Evolutionary conservation across 2,888 invertebrate genomes (phyloP).

Genomic region (Macropis europaea): DNA sequence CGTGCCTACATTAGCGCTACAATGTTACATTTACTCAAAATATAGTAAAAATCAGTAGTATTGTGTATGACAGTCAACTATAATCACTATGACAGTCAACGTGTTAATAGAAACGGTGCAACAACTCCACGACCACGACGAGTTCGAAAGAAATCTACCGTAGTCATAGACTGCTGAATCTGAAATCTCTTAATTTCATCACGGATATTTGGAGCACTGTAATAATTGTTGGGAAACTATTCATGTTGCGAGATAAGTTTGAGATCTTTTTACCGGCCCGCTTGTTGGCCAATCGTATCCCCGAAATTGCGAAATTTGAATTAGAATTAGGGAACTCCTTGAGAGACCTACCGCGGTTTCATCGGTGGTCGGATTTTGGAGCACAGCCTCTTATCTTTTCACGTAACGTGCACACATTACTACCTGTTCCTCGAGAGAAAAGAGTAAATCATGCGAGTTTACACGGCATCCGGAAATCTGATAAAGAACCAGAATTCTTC

Average conservation of each 20-base stretch:
- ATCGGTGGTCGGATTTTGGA: not conserved
- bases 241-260: conserved; percentile 23
- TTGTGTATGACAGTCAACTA: no score
- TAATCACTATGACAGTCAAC: no score
- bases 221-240: conserved; percentile 46
- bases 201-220: not conserved
- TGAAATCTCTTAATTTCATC: conserved; percentile 5
- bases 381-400: not conserved
- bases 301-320: conserved; percentile 46
- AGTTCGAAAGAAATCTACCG: not conserved
- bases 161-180: not conserved
- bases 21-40: no score
- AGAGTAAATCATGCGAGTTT: not conserved
- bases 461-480: not conserved
- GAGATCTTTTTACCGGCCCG: conserved; percentile 25
- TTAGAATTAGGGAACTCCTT: conserved; percentile 30
- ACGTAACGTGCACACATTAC: not conserved
- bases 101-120: not conserved
- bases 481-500: not conserved
- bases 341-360: not conserved
- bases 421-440: conserved; percentile 7
- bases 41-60: no score
- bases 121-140: not conserved
- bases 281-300: not conserved
- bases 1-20: no score